Conservation (phyloP, 2,113 vertebrate species). For the Dermatemys mawii region DNA sequence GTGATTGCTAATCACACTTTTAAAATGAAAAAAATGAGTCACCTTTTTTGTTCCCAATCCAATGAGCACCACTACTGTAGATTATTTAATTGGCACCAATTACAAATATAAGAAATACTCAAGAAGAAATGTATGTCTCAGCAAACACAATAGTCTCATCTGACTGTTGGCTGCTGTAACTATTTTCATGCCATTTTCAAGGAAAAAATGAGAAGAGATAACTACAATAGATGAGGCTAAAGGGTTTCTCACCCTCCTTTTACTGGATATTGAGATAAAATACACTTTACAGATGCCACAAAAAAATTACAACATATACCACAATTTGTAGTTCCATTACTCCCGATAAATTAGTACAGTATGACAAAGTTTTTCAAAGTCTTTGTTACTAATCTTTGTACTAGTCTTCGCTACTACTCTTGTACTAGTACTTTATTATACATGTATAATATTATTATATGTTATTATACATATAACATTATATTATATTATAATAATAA, state of each 20-base stretch:
- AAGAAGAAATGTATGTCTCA: not conserved
- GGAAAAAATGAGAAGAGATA: constrained; percentile 35
- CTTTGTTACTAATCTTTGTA: too few species aligned
- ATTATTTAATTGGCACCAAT: not conserved
- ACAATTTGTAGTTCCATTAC: constrained; percentile 67
- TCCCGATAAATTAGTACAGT: constrained; percentile 65
- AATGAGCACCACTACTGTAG: not conserved
- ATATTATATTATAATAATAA: too few species aligned
- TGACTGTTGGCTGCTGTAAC: not conserved
- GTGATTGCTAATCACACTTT: not conserved
- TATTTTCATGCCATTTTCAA: constrained; percentile 32
- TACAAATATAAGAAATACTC: not conserved
- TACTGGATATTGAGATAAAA: constrained; percentile 61
- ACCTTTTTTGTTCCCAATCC: not conserved
- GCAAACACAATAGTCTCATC: not conserved
- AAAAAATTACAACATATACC: constrained; percentile 34
- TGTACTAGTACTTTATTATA: too few species aligned
- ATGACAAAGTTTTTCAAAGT: constrained; percentile 64
- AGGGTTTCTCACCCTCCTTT: constrained; percentile 53
- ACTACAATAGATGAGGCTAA: constrained; percentile 52
- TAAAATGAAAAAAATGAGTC: constrained; percentile 27
- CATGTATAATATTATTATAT: too few species aligned
- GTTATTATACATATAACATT: too few species aligned
- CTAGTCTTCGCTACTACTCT: too few species aligned
- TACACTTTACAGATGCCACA: constrained; percentile 47